Evolutionary conservation across 2,888 invertebrate genomes (phyloP), one percentile per base, ranked within the genome.

Genomic region (Drosophila nr. fundita): DNA sequence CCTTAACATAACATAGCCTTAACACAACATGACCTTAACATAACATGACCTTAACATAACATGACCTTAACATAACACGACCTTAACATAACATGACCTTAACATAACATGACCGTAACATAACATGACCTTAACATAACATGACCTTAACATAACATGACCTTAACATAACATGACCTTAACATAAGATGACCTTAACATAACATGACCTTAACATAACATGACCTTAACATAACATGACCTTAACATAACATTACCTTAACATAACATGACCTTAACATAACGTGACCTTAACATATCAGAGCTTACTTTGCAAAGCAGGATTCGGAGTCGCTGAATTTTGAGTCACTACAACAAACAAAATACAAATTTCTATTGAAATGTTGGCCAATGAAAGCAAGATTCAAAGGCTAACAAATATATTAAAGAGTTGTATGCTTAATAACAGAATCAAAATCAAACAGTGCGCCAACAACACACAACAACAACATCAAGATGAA

Each of bases 401-500:
- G 27, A 42, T 73, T 55, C 66, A 70, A 49, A 70, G 82, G 67
- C 82, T 70, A 4, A 4, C 4, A 15, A 24, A 15, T 15, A 15
- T 10, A 24, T 2, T 4, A 8, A 45, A 24, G 4, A 15, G 8
- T 15, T 24, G 8, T 45, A 15, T 8, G 15, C 24, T 24, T 15
- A 8, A 45, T 4, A 50, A 24, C 34, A 36, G 36, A 13, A 72
- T 32, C 70, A 58, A 58, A 69, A 71, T 50, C 45, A 58, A 30
- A 40, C 4, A 45, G 21, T 45, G 15, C 21, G 24, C 15, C 15
- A 15, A 45, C 21, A 15, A 24, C 42, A 66, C 29, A 38, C 7
- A 50, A 50, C 34, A n/a, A 36, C 11, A 30, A 71, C 30, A 50
- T 50, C 52, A 91, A 75, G 66, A 91, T 91, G 92, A 86, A 68